Percentiles rank a stretch among this genome's conserved stretches.
Evolutionary conservation across 1,140 invertebrate species (phyloP).

Genomic region (Eueides isabella): DNA sequence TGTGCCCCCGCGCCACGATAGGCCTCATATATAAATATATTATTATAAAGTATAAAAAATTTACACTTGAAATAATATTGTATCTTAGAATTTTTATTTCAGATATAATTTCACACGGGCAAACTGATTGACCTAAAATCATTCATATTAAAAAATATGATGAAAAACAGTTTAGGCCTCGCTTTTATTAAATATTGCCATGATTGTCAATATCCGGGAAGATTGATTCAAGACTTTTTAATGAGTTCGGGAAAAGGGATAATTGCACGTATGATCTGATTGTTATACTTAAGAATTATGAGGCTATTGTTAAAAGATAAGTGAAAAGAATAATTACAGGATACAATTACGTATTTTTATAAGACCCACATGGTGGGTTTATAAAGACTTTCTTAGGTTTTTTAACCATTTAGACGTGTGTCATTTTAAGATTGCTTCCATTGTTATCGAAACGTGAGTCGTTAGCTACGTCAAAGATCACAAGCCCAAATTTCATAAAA

Average conservation of each 20-base stretch:
- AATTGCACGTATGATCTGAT: conserved; percentile 67
- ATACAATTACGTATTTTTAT: conserved; percentile 34
- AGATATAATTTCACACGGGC: too few species aligned
- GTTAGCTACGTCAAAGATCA: background rate
- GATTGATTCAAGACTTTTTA: conserved; percentile 60
- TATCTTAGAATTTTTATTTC: too few species aligned
- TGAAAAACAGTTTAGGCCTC: background rate
- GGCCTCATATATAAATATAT: too few species aligned
- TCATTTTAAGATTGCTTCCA: background rate
- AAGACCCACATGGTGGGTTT: background rate
- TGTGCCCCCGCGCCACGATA: too few species aligned
- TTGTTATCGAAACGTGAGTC: conserved; percentile 9
- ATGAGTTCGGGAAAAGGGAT: conserved; percentile 73
- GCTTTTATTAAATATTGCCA: conserved; percentile 28
- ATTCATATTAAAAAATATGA: background rate
- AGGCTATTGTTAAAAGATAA: conserved; percentile 47
- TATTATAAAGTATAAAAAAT: too few species aligned
- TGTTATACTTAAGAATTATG: conserved; percentile 58
- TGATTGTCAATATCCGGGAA: conserved; percentile 79
- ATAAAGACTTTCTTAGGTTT: background rate
- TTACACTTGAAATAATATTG: too few species aligned
- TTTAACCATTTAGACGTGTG: conserved; percentile 7
- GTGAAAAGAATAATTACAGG: conserved; percentile 50
- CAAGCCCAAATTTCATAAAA: background rate
- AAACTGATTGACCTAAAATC: too few species aligned